Base-by-base conservation (phyloP, 2,113 vertebrate species). In the Rafetus swinhoei region DNA sequence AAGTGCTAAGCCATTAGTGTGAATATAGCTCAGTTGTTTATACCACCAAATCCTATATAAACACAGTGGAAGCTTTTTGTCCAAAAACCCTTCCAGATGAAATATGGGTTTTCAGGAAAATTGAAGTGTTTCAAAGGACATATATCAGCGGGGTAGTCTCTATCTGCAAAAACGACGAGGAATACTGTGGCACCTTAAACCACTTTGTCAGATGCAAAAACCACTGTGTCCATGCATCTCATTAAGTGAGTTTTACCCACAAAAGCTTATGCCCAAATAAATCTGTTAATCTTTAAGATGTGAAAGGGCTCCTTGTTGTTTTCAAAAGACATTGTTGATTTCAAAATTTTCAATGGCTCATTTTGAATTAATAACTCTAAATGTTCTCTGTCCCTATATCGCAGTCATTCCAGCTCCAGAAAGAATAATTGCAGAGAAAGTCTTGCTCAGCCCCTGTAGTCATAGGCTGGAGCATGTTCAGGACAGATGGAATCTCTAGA, bases 351-450 rank as follows among this genome's bases (percentile, higher is more conserved):
- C 7, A 81, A 83, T 1, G 54, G 5, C 5, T 1, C 32, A n/a
- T 3, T 54, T n/a, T 4, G 13, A 54, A 56, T 19, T 0, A 0
- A 21, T n/a, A 35, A 62, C 87, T 81, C 55, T 6, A 88, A 91
- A 91, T 88, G 7, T n/a, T 3, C 0, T 91, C 19, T 62, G 74
- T 91, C 6, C 9, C 87, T 87, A 24, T 5, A 85, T 16, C 7
- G 9, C 24, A 83, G 59, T 27, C 3, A 84, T 69, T 11, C 29
- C 56, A 82, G 85, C 84, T 22, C 22, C 81, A 77, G 82, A 90
- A 92, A 0, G 7, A 94, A 1, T 32, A 95, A 93, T 53, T 59
- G 19, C 80, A 91, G 87, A 54, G 72, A 79, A 90, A 88, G 50
- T 35, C 69, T 24, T 76, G 72, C 35, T 24, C n/a, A 45, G 32